Conservation (phyloP, 2,797 vertebrate genomes). For the Propithecus deckenii region DNA sequence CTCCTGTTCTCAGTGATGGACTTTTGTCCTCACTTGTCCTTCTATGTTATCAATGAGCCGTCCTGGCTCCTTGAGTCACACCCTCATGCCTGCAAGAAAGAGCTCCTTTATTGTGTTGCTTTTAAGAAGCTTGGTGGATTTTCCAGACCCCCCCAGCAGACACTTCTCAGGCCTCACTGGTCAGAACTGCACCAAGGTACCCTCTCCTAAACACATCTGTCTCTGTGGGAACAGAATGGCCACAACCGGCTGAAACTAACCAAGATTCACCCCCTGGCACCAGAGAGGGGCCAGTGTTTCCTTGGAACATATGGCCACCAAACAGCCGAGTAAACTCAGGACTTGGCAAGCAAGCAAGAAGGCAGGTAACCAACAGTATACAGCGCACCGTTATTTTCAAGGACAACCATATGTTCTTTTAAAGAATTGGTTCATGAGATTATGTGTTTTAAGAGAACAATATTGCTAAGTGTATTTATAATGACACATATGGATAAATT, state of each 20-base stretch:
- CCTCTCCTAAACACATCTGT: neutral
- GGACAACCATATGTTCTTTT: neutral
- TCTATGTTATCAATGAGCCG: neutral
- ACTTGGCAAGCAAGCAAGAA: neutral
- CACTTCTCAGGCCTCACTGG: neutral
- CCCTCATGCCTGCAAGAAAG: neutral
- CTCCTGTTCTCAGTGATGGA: neutral
- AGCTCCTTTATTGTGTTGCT: neutral
- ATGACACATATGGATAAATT: neutral
- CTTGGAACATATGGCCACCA: neutral
- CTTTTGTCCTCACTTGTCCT: neutral
- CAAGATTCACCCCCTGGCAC: neutral
- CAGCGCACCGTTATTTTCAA: neutral
- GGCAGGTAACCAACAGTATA: neutral
- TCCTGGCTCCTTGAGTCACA: neutral
- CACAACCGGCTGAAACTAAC: neutral
- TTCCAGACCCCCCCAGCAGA: neutral
- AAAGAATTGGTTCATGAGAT: neutral
- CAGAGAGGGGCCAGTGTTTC: neutral
- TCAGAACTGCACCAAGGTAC: neutral
- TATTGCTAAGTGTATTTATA: neutral
- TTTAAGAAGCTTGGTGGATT: neutral
- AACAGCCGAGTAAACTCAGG: neutral
- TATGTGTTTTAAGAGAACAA: neutral
- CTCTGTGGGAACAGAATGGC: neutral